Base-by-base conservation (phyloP, 2,113 vertebrate genomes). In the Cepphus grylle region DNA sequence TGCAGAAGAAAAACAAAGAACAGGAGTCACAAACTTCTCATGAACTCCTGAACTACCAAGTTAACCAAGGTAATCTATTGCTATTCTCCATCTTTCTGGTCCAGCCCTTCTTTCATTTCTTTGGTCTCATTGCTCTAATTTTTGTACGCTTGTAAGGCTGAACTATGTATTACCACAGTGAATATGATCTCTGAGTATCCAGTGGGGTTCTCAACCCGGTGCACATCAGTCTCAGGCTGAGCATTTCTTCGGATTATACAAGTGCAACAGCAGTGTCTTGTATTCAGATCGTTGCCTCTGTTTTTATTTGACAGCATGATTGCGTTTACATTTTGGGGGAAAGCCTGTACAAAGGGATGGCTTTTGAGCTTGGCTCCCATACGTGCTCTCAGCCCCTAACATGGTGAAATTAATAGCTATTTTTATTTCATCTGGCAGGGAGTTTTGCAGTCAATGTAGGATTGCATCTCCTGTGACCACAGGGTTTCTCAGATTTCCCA, bases 341-440 rank as follows among this genome's bases (percentile, higher is more conserved):
- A 93, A 85, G 84, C 74, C 79, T 9, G 2, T 58, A 95, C 74
- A 80, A 95, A 93, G 32, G 45, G 49, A 87, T 90, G 58, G 66
- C 73, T 95, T 85, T 82, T 81, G 81, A 95, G 81, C 63, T 88
- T 95, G 87, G 90, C 84, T 96, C 78, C 92, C 0, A 8, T 85
- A 32, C 12, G 40, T 0, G 0, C 61, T 92, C 55, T 70, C 34
- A 89, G 81, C 58, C 93, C 45, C 32, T 89, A 93, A 89, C 42
- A 65, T 16, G 27, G 70, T 70, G 74, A 97, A 95, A 94, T 93
- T 91, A 95, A 95, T 91, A 91, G 88, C 87, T 85, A 42, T 62
- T 95, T 92, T 96, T 91, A 95, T 94, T 93, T 96, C 84, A 72
- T 95, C 84, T 95, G 93, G 86, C 95, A 97, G 74, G 62, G 84